These are phyloP conservation scores for Atherix ibis DNA, from an alignment of 2,888 invertebrate species.

Conservation along the genomic window DNA sequence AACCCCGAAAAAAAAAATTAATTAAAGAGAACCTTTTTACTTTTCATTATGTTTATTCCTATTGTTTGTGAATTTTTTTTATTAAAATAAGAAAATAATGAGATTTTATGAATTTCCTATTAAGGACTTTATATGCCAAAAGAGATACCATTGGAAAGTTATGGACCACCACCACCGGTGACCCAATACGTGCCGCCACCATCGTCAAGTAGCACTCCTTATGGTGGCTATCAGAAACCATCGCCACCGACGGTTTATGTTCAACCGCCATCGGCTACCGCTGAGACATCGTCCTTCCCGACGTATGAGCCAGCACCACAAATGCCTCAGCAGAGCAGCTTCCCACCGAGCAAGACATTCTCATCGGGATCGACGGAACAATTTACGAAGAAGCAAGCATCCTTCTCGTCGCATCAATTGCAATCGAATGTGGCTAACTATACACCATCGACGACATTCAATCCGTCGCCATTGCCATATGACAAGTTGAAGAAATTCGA, in stretches of 20 bases:
- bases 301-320: neutral
- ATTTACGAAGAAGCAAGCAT: too few species aligned
- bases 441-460: conserved; percentile 16
- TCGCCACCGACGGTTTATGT: conserved; percentile 1
- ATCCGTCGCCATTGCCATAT: conserved; percentile 25
- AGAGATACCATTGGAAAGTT: conserved; percentile 28
- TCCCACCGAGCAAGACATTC: neutral
- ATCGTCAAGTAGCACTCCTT: neutral
- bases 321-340: conserved; percentile 2
- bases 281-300: conserved; percentile 1
- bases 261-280: neutral
- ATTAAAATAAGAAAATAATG: too few species aligned
- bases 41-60: too few species aligned
- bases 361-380: neutral
- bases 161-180: conserved; percentile 21
- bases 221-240: neutral
- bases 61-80: too few species aligned
- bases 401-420: neutral
- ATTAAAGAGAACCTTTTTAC: too few species aligned
- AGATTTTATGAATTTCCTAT: too few species aligned
- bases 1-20: too few species aligned
- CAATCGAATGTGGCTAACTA: conserved; percentile 2
- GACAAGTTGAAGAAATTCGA: conserved; percentile 28
- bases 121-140: conserved; percentile 31
- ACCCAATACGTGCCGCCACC: neutral